phyloP scores from a whole-genome alignment of 2,888 invertebrate genomes.

The Plemyria rubiginata region DNA sequence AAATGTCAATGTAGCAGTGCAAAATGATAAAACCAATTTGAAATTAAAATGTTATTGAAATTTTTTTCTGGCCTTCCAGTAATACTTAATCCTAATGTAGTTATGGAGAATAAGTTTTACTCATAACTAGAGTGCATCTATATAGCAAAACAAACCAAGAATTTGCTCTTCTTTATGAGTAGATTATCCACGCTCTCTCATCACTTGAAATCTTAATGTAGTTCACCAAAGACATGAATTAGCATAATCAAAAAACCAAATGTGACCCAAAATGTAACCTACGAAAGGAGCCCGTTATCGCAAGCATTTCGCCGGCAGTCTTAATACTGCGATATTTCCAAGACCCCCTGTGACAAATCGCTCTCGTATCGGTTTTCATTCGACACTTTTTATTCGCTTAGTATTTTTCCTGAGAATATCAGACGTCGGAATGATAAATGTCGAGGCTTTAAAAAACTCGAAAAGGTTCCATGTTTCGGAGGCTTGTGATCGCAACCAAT shows the following conservation, averaged over 20 bases:
- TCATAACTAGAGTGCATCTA: not conserved
- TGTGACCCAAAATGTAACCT: conserved; percentile 22
- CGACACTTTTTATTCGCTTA: conserved; percentile 54
- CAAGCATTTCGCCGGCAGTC: conserved; percentile 26
- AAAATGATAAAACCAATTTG: too few species aligned
- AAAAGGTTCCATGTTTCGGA: conserved; percentile 16
- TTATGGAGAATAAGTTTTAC: too few species aligned
- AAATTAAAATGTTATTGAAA: too few species aligned
- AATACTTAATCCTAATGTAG: too few species aligned
- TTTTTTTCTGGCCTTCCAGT: too few species aligned
- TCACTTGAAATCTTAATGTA: conserved; percentile 26
- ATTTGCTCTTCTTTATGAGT: conserved; percentile 25
- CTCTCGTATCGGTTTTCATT: conserved; percentile 56
- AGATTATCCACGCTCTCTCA: conserved; percentile 36
- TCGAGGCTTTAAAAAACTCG: conserved; percentile 34
- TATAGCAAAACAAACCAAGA: conserved; percentile 19
- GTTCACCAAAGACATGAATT: conserved; percentile 29
- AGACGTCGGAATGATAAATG: conserved; percentile 50
- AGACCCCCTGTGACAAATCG: conserved; percentile 58
- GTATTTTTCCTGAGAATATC: conserved; percentile 49
- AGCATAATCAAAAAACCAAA: conserved; percentile 29
- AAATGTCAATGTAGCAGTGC: too few species aligned
- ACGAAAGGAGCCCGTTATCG: conserved; percentile 24
- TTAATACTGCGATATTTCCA: conserved; percentile 44
- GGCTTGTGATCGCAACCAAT: conserved; percentile 6